Conservation (phyloP, 1,140 invertebrate species). For the Pteromalus puparum region DNA sequence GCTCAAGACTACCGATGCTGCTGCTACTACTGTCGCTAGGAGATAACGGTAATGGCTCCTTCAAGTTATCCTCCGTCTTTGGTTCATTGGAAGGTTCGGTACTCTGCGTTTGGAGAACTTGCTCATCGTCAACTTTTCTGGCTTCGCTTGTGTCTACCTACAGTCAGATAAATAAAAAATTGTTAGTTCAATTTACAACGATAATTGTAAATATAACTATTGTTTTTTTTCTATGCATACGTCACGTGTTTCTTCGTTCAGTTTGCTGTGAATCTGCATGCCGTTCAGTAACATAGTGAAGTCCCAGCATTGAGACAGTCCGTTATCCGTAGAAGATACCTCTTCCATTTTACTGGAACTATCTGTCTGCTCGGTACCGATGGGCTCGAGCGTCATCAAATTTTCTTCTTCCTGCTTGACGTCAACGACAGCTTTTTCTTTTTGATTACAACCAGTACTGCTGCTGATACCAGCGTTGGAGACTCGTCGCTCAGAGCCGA, state of each 20-base stretch:
- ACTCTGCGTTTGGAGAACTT: neutral
- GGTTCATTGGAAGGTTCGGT: neutral
- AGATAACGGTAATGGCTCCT: neutral
- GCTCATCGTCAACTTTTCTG: neutral
- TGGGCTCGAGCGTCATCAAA: neutral
- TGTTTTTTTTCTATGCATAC: neutral
- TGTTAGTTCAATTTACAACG: neutral
- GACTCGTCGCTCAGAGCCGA: slow-evolving; percentile 58
- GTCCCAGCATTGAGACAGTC: slow-evolving; percentile 58
- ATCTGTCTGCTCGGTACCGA: neutral
- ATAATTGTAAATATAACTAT: neutral
- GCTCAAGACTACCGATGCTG: slow-evolving; percentile 34
- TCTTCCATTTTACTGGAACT: neutral
- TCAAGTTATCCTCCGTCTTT: neutral
- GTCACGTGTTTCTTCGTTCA: neutral
- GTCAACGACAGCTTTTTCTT: neutral
- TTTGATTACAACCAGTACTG: neutral
- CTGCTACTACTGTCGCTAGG: slow-evolving; percentile 19
- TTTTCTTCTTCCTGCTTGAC: neutral
- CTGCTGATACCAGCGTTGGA: neutral
- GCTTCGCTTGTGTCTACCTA: neutral
- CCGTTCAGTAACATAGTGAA: slow-evolving; percentile 56
- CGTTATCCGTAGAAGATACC: slow-evolving; percentile 27
- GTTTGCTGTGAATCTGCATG: slow-evolving; percentile 53
- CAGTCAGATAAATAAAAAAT: neutral